These are phyloP conservation scores for Meta bourneti DNA, from an alignment of 2,888 invertebrate genomes.

Conservation along the genomic window DNA sequence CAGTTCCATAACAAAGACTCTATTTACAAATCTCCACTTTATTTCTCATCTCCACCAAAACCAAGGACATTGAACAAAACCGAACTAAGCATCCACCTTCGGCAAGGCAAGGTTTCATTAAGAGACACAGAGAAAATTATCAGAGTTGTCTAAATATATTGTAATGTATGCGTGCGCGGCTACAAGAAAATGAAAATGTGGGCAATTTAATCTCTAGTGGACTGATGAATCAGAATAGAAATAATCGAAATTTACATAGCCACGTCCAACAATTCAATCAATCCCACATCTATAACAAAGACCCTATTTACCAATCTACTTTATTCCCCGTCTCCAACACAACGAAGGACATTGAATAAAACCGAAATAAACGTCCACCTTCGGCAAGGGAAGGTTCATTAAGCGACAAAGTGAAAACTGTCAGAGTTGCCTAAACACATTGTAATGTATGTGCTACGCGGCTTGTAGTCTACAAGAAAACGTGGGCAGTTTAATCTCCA, in stretches of 20 bases:
- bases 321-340: too few species aligned
- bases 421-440: conserved; percentile 21
- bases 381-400: background rate
- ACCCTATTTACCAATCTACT: too few species aligned
- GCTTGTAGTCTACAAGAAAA: conserved; percentile 2
- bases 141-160: conserved; percentile 1
- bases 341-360: too few species aligned
- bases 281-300: too few species aligned
- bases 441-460: conserved; percentile 12
- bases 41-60: too few species aligned
- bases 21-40: too few species aligned
- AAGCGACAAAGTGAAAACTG: conserved; percentile 21
- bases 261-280: too few species aligned
- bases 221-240: too few species aligned
- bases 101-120: background rate
- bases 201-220: conserved; percentile 23
- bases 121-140: conserved; percentile 15
- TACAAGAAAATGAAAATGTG: background rate
- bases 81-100: background rate
- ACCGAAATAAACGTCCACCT: background rate
- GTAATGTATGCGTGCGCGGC: conserved; percentile 10
- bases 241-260: too few species aligned
- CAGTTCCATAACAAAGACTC: too few species aligned
- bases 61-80: too few species aligned
- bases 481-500: conserved; percentile 36